Evolutionary conservation across 2,113 vertebrate species (phyloP), one percentile per base, ranked within the genome.

Genomic region (Synodontis membranacea): DNA sequence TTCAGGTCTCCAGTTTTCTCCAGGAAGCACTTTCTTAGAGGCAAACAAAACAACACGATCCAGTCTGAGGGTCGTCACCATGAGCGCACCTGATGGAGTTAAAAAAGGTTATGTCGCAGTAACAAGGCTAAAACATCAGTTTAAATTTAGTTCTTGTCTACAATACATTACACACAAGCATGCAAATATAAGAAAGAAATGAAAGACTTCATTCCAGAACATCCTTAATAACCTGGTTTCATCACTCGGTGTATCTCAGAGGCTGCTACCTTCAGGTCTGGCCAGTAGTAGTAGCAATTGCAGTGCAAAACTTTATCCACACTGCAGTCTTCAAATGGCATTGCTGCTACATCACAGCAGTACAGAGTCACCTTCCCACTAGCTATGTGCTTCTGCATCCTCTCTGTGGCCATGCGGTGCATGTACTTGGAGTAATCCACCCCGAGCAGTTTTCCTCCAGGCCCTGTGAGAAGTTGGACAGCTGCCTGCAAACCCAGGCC

Each of bases 231-330:
- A 95, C 94, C 94, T 92, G 94, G 90, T 90, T 94, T 95, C 93
- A 96, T 95, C 21, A 95, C 94, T 8, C 93, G 87, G 82, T 93
- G 91, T 52, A 95, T 91, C 83, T 94, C 94, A n/a, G 82, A 28
- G 1, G 91, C 83, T 23, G 83, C 92, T 42, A 90, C 90, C 66
- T 62, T 92, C 75, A 94, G 91, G 75, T 95, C 93, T 21, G 94
- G 94, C 95, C 95, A 96, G 91, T 91, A 95, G 90, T 95, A 95
- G 89, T 95, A 95, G 87, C 94, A 95, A 91, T 95, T 96, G 88
- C 94, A 95, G 86, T 96, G 95, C 83, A 93, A 95, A 4, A 95
- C 94, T 87, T 89, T 94, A 85, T 96, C 94, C 58, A 95, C 91
- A 7, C 52, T 87, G 87, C 50, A 91, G 70, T 95, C 92, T 48